phyloP scores from a whole-genome alignment of 2,113 vertebrate genomes.

The Carlito syrichta region DNA sequence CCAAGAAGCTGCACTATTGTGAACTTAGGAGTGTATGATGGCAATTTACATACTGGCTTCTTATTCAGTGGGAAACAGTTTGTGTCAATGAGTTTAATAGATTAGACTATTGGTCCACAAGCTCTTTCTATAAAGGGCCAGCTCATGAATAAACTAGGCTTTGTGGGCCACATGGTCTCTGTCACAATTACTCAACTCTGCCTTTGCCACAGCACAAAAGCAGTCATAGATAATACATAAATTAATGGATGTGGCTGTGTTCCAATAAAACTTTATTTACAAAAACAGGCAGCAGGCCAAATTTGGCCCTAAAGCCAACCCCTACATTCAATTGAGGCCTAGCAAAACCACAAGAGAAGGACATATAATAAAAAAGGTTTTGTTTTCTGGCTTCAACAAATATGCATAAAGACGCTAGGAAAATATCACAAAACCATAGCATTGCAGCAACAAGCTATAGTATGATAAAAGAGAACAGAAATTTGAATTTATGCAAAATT shows the following conservation, averaged over 20 bases:
- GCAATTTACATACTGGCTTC: not conserved
- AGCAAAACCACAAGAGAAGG: not conserved
- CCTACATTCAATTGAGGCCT: not conserved
- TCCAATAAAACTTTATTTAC: slow-evolving; percentile 5
- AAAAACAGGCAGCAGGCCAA: not conserved
- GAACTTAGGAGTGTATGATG: too few relatives aligned
- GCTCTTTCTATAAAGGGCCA: not conserved
- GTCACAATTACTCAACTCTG: not conserved
- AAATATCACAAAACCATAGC: not conserved
- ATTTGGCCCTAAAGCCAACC: not conserved
- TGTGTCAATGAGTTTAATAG: not conserved
- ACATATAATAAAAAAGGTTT: not conserved
- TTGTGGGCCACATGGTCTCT: not conserved
- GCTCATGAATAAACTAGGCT: not conserved
- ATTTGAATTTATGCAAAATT: not conserved
- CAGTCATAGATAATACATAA: not conserved
- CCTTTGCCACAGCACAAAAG: not conserved
- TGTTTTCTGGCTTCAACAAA: not conserved
- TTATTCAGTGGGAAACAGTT: not conserved
- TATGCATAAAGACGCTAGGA: not conserved
- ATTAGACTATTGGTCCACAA: not conserved
- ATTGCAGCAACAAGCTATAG: not conserved
- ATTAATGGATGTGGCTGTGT: not conserved
- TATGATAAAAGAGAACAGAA: not conserved
- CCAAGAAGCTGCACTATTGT: too few relatives aligned